Evolutionary conservation across 2,888 invertebrate species (phyloP), one percentile per base, ranked within the genome.

Genomic region (Sabatieria punctata): DNA sequence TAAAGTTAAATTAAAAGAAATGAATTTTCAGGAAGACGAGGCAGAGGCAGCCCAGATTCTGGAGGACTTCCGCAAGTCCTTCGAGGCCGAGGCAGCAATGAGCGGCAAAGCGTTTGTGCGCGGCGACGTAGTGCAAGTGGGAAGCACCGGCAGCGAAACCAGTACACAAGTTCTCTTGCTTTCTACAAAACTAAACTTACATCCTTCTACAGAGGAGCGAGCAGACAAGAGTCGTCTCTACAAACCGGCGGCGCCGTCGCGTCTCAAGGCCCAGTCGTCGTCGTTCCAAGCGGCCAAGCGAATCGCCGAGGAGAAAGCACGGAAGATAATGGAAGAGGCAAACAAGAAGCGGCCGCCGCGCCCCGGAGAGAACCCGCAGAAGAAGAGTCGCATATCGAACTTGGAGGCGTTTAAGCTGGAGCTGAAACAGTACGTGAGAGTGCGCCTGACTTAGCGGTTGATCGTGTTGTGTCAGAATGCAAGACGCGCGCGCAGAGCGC

Each of bases 391-490:
- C 67, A 93, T 93, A 64, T 91, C 88, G 63, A 95, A 97, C 68
- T 72, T 99, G 52, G 97, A 99, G 67, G 71, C 86, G 18, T 99
- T 99, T 64, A 99, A 99, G 68, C 95, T 97, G 66, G 97, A 99
- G 70, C 68, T 99, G 38, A 80, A 88, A 73, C 80, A 82, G 86
- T 86, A 67, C 74, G 77, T 68, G 45, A 22, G 38, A 47, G 19
- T 4, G 19, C 18, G 39, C 19, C 22, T 3, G 4, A 4, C 22
- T 39, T 15, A 15, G 39, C 22, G 4, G 6, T 39, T 3, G 22
- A 18, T 4, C 22, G 40, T 18, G 19, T 40, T 13, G 8, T 13
- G 4, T 40, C 57, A 91, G 89, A 69, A 89, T 93, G 55, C 97
- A 97, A 73, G 89, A 93, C 66, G 93, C 95, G 68, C 75, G 95